Conservation (phyloP, 2,888 invertebrate genomes). For the Diachrysia chrysitis region DNA sequence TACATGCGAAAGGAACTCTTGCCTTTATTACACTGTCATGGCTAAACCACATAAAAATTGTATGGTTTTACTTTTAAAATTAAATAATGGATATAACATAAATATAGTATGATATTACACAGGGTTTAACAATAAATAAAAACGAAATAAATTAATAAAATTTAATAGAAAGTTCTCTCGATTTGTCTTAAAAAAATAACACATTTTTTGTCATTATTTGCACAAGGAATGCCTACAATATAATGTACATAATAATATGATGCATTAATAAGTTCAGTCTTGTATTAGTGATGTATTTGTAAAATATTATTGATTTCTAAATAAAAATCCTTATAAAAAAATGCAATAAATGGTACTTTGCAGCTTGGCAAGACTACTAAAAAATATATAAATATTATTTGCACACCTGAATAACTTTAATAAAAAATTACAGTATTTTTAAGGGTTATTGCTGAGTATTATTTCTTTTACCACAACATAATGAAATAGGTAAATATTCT, state of each 20-base stretch:
- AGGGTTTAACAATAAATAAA: too few species aligned
- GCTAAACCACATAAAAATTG: too few species aligned
- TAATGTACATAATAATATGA: not conserved
- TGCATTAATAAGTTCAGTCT: not conserved
- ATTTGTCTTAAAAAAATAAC: conserved; percentile 42
- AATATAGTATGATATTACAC: too few species aligned
- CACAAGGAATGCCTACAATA: conserved; percentile 11
- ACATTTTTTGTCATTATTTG: conserved; percentile 15
- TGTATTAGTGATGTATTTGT: conserved; percentile 1
- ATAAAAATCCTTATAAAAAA: not conserved
- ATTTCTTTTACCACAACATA: not conserved
- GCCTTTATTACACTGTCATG: too few species aligned
- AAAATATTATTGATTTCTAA: not conserved
- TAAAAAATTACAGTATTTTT: not conserved
- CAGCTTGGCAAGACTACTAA: not conserved
- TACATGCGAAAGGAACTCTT: too few species aligned
- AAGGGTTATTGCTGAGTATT: not conserved
- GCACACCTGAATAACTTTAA: not conserved
- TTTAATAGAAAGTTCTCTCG: conserved; percentile 27
- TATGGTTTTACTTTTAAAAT: too few species aligned
- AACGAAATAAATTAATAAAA: not conserved
- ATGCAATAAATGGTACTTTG: not conserved
- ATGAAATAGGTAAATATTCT: too few species aligned
- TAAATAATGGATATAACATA: too few species aligned
- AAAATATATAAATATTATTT: not conserved